These are phyloP conservation scores for Tetragnatha montana DNA, from an alignment of 2,888 invertebrate species.

Conservation along the genomic window DNA sequence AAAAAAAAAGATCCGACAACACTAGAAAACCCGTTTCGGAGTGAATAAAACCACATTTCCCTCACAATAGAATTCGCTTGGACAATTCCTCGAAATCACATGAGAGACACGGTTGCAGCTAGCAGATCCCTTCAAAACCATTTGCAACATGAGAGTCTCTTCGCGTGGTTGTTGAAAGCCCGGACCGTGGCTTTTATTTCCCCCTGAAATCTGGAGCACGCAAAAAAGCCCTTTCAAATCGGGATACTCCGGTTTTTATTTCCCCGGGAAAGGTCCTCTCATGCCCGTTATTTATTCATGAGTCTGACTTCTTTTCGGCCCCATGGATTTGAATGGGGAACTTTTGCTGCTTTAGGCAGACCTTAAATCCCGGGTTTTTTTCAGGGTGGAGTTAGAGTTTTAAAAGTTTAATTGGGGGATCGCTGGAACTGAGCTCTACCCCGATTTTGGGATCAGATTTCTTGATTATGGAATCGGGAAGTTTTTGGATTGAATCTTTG, in stretches of 20 bases:
- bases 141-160: slow-evolving; percentile 12
- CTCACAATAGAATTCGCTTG: slow-evolving; percentile 5
- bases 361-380: neutral
- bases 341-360: neutral
- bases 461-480: too few relatives aligned
- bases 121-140: slow-evolving; percentile 14
- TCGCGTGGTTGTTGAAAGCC: neutral
- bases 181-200: neutral
- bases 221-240: neutral
- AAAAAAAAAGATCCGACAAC: neutral
- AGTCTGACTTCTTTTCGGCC: neutral
- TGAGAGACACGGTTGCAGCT: slow-evolving; percentile 4
- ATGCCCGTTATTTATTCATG: neutral
- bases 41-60: slow-evolving; percentile 13
- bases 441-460: too few relatives aligned
- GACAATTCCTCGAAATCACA: neutral
- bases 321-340: neutral
- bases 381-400: neutral
- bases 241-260: neutral
- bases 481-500: too few relatives aligned
- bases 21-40: neutral
- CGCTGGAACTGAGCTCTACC: too few relatives aligned
- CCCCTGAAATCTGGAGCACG: neutral
- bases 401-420: neutral
- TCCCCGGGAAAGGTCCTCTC: neutral